Percentiles rank a stretch among this genome's conserved stretches.
phyloP scores from a whole-genome alignment of 2,888 invertebrate genomes.

The Pherbina coryleti region DNA sequence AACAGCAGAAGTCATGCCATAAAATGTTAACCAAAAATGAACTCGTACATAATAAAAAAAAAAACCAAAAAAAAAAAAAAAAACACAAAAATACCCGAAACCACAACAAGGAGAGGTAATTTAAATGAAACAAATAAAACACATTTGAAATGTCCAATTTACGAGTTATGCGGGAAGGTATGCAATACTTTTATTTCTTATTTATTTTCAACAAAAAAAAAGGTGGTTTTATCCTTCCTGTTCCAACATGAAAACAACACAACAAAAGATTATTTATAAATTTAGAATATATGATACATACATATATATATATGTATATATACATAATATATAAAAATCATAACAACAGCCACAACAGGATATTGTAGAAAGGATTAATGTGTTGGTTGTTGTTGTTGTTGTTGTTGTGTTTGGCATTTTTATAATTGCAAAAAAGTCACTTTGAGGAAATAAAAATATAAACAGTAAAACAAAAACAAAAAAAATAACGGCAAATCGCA shows the following conservation, averaged over 20 bases:
- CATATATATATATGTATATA: no score
- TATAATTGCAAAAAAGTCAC: conserved; percentile 36
- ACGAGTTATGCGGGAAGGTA: conserved; percentile 25
- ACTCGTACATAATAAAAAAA: conserved; percentile 1
- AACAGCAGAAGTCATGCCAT: conserved; percentile 41
- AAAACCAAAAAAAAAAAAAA: no score
- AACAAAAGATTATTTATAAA: background rate
- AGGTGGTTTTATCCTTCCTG: background rate
- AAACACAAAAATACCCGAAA: background rate
- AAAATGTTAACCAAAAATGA: conserved; percentile 6
- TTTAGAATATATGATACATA: no score
- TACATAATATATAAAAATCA: conserved; percentile 1
- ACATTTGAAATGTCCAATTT: conserved; percentile 27
- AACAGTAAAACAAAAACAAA: background rate
- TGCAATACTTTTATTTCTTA: conserved; percentile 12
- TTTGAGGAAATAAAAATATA: background rate
- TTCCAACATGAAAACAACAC: background rate
- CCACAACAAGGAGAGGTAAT: conserved; percentile 14
- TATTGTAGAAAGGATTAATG: conserved; percentile 45
- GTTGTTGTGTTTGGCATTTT: background rate
- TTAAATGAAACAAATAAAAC: conserved; percentile 27
- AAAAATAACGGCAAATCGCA: background rate
- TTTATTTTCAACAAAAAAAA: background rate
- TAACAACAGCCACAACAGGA: conserved; percentile 32
- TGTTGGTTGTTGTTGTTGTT: conserved; percentile 5